These are phyloP conservation scores for Saturnia pavonia DNA, from an alignment of 2,888 invertebrate genomes.

Conservation along the genomic window DNA sequence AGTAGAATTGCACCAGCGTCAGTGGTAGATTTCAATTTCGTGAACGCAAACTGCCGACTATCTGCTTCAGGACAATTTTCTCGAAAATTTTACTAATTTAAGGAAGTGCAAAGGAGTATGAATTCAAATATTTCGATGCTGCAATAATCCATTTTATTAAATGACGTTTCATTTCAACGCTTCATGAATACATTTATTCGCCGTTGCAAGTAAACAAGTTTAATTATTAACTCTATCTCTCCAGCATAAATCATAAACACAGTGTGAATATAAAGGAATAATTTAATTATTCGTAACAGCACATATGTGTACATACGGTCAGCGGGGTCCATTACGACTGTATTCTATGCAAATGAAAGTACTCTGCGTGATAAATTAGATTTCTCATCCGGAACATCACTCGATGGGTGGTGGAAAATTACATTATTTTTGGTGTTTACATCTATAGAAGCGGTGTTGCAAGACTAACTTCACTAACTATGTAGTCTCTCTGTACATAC, in stretches of 20 bases:
- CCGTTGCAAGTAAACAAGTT: not conserved
- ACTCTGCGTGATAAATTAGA: conserved; percentile 13
- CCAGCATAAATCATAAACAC: not conserved
- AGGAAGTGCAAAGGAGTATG: no score
- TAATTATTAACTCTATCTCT: not conserved
- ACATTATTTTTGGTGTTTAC: not conserved
- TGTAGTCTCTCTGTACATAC: no score
- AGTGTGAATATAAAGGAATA: not conserved
- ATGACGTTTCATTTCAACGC: no score
- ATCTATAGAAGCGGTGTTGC: not conserved
- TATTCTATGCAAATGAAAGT: conserved; percentile 19
- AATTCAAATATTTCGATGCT: no score
- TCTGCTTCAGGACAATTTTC: no score
- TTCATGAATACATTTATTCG: not conserved
- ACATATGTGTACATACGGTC: not conserved
- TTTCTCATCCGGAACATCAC: not conserved
- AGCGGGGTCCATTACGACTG: conserved; percentile 3
- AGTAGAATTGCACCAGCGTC: no score
- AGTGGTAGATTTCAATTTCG: no score
- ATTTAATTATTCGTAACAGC: conserved; percentile 9
- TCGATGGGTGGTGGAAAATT: not conserved
- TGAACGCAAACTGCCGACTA: no score
- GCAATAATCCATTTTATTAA: no score
- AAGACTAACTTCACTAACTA: no score
- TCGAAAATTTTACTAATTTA: no score